phyloP scores from a whole-genome alignment of 30 jellyfish, hydroid and myxozoan genomes.

The Pelagia noctiluca region DNA sequence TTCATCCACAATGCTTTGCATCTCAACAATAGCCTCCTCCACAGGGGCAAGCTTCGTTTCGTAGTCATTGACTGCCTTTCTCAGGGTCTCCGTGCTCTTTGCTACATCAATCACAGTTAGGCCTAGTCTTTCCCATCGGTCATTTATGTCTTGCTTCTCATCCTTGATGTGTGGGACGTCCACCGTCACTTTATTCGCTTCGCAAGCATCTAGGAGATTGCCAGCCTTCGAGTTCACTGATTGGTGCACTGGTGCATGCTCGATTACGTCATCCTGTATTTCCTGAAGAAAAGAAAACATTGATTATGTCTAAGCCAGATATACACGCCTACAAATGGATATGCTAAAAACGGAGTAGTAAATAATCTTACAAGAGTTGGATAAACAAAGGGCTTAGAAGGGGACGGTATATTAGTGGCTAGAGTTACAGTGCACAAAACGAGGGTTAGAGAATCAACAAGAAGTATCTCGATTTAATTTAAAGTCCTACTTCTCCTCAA shows the following conservation, averaged over 20 bases:
- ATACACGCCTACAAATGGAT: too few relatives aligned
- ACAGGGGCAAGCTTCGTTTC: constrained; percentile 78
- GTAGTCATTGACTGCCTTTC: constrained; percentile 64
- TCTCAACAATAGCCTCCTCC: constrained; percentile 77
- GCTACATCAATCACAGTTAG: constrained; percentile 55
- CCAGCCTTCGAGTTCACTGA: constrained; percentile 61
- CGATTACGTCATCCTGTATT: constrained; percentile 75
- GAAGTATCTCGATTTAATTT: too few relatives aligned
- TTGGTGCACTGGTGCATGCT: constrained; percentile 68
- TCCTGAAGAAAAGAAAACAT: constrained; percentile 22
- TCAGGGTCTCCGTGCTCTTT: constrained; percentile 46
- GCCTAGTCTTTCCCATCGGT: constrained; percentile 84
- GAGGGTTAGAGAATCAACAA: too few relatives aligned
- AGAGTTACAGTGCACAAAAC: too few relatives aligned
- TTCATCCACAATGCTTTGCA: constrained; percentile 64
- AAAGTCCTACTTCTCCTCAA: too few relatives aligned
- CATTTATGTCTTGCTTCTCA: constrained; percentile 74
- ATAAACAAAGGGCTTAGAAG: too few relatives aligned
- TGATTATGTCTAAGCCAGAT: too few relatives aligned
- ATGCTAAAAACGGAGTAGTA: too few relatives aligned
- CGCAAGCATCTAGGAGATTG: constrained; percentile 56
- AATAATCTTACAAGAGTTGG: too few relatives aligned
- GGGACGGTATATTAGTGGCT: too few relatives aligned
- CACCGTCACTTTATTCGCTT: constrained; percentile 55
- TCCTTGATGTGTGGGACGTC: constrained; percentile 81